phyloP scores from a whole-genome alignment of 2,888 invertebrate species.

The Pedicia rivosa region DNA sequence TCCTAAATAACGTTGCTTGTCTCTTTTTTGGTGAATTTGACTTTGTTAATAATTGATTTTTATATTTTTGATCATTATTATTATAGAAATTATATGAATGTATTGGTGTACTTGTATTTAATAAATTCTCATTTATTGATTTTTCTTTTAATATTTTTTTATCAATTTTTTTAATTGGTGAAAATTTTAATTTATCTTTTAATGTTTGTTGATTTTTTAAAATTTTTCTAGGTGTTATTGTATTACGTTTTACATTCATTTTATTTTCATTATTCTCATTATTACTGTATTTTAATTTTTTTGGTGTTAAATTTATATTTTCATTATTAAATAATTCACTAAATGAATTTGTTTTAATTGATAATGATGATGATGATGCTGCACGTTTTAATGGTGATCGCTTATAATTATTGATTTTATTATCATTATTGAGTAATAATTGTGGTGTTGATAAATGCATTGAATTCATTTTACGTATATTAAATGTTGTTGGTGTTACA shows the following conservation, averaged over 20 bases:
- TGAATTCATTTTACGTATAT: slow-evolving; percentile 9
- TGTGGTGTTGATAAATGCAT: slow-evolving; percentile 13
- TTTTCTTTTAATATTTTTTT: slow-evolving; percentile 4
- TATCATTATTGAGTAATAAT: too few relatives aligned
- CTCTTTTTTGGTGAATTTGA: not conserved
- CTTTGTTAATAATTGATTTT: not conserved
- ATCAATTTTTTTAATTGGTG: too few relatives aligned
- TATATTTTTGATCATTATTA: not conserved
- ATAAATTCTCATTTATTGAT: slow-evolving; percentile 6
- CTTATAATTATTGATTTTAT: not conserved
- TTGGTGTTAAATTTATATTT: not conserved
- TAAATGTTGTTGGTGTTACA: slow-evolving; percentile 13
- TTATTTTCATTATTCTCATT: not conserved
- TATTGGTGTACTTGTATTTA: slow-evolving; percentile 9
- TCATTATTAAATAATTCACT: too few relatives aligned
- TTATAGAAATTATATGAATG: not conserved
- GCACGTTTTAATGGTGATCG: not conserved
- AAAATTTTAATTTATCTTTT: too few relatives aligned
- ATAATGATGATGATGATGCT: too few relatives aligned
- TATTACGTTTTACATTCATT: not conserved
- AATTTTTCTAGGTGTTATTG: slow-evolving; percentile 5
- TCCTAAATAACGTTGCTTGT: not conserved
- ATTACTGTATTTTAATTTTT: not conserved
- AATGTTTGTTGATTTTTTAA: not conserved
- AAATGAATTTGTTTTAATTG: too few relatives aligned